A percentile compares a stretch with the other conserved stretches of the same genome.
phyloP scores from a whole-genome alignment of 1,140 invertebrate species.

The Temnothorax curvispinosus region DNA sequence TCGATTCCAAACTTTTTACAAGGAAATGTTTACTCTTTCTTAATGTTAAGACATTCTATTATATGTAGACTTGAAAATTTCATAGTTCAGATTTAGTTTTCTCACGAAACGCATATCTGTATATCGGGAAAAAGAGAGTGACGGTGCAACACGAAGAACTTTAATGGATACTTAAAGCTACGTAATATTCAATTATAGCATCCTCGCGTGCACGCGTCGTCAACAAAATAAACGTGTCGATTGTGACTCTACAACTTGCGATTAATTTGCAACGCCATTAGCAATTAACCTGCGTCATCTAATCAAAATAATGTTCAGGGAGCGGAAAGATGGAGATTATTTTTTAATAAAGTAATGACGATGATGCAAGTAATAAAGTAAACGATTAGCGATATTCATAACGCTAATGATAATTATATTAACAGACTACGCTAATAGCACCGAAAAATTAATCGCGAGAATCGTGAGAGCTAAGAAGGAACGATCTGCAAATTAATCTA shows the following conservation, averaged over 20 bases:
- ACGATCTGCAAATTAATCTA: neutral
- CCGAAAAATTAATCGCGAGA: neutral
- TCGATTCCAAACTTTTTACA: neutral
- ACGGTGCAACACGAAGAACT: neutral
- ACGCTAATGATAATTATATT: neutral
- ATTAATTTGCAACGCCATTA: neutral
- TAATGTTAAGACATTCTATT: neutral
- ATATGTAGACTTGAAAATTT: neutral
- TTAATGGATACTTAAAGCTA: neutral
- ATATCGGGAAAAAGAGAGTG: neutral
- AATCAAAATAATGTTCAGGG: neutral
- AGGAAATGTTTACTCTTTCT: neutral
- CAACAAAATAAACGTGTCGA: neutral
- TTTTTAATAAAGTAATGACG: neutral
- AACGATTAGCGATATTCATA: neutral
- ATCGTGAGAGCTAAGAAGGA: neutral
- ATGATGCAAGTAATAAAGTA: neutral
- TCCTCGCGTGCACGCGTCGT: neutral
- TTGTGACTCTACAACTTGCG: neutral
- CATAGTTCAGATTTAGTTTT: neutral
- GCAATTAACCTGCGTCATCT: neutral
- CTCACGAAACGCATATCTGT: neutral
- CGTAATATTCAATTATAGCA: constrained; percentile 40
- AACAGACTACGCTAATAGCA: neutral
- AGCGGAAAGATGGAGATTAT: neutral